Evolutionary conservation across 2,113 vertebrate genomes (phyloP), one percentile per base, ranked within the genome.

Genomic region (Eira barbara): DNA sequence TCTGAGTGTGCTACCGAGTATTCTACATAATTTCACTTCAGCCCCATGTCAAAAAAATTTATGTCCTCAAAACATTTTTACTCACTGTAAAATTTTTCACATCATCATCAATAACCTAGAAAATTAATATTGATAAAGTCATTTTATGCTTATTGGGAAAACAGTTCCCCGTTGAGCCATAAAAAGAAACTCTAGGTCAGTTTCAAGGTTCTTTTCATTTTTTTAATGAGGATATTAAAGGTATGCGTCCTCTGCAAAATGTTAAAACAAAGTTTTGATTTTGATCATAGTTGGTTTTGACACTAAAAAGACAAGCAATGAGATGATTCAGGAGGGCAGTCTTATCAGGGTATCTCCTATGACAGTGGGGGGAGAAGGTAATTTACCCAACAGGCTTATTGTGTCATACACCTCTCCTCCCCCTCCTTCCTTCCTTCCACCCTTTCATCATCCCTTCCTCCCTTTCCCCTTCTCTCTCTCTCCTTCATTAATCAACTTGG

Each of bases 61-160:
- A 52, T 73, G 11, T 78, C 91, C 39, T 97, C 95, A 97, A 94
- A 96, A 67, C 97, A 92, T 94, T 98, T 45, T 71, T 95, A 85
- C 42, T 98, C 63, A 84, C 91, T 86, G 91, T 88, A 98, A 61
- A 88, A 92, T 82, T 96, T 97, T 98, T 83, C 81, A 91, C 21
- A 97, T 98, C 39, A 88, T 85, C 67, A 59, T 74, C 80, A 95
- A 97, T 98, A 95, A 93, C 17, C 7, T 93, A 78, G 92, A 96
- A 91, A 91, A 97, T 97, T 96, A 84, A 69, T 94, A 89, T 27
- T 92, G 45, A 94, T 45, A 7, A 91, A 98, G 76, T 74, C 0
- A 18, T 80, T 74, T 98, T 97, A 89, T 88, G 2, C 34, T 97
- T 82, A 96, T 92, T 96, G 92, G 42, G 78, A 36, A 96, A 93